Base-by-base conservation (phyloP, 2,113 vertebrate genomes). In the Monarcha castaneiventris region DNA sequence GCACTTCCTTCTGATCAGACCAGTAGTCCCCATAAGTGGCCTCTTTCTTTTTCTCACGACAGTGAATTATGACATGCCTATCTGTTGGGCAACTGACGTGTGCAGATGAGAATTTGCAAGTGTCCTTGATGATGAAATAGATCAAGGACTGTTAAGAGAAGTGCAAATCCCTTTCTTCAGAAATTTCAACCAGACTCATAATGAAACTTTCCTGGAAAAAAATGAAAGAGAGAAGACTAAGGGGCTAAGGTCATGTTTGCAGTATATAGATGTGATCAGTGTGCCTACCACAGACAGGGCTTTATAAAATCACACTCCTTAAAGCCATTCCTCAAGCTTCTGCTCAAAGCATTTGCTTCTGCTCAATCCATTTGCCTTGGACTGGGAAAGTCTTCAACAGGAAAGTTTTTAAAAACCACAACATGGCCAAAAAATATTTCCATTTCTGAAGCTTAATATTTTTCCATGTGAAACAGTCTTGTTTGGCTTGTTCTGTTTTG, bases 361-460 rank as follows among this genome's bases (percentile, higher is more conserved):
- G 37, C 37, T 37, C 8, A 37, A 37, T 37, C 37, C 37, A 39
- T 41, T 29, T 86, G 17, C 43, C 32, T 56, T 68, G 30, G 22
- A 52, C 16, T 69, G 17, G 8, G 37, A 69, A 86, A 66, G 16
- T 41, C 30, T 84, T 94, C 51, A 80, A 62, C 11, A 74, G 55
- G n/a, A 69, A 90, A 76, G 27, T 33, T 91, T 88, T 91, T 37
- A 5, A 71, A 90, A 92, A 86, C 11, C 11, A 46, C 62, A 30
- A 5, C 46, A 55, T 10, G 12, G 37, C 51, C 41, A 76, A 23
- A 86, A 80, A 88, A 29, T 69, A 59, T 76, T 96, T 89, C 55
- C 20, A 37, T 84, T 89, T 87, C 56, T 66, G n/a, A 89, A 46
- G 22, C 55, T 54, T 52, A 62, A 32, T 51, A 56, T 80, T 69